Evolutionary conservation across 2,797 vertebrate species (phyloP), one percentile per base, ranked within the genome.

Genomic region (Bufotes viridis): DNA sequence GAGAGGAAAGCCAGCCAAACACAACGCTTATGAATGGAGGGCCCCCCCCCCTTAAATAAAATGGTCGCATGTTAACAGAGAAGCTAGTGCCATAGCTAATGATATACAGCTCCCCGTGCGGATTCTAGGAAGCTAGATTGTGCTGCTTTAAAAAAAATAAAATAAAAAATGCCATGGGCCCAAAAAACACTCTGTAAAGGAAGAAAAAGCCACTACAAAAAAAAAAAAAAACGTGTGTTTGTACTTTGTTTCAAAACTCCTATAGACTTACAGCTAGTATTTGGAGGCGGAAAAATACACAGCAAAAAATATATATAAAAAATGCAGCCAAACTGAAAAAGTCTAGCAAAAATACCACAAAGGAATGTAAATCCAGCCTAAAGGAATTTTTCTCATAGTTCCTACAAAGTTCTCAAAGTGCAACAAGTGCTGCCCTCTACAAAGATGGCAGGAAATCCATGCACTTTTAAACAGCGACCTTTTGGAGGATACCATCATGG

Each of bases 401-500:
- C 5, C 14, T 57, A 57, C 10, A 67, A 34, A 29, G 70, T 42
- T 42, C 2, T 22, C 18, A 11, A 12, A 22, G 14, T n/a, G 26
- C 55, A 24, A 75, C 82, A 84, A 61, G 53, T 58, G 11, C 34
- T 61, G 70, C 34, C 34, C 51, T 26, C 14, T 12, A 26, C 42
- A 60, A 74, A 61, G 20, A 49, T 72, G 24, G 51, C 53, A 60
- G 12, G 3, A 84, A 15, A 69, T 20, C 26, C 42, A 74, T 22
- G 69, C 3, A 84, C 26, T 49, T 34, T 61, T n/a, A 26, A 84
- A 58, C 49, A 34, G 3, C 51, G 18, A 58, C 72, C 55, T 63
- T 69, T 24, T 51, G 26, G 61, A 79, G 18, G 78, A 17, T 24
- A 34, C 6, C 90, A 90, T 93, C 92, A 91, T 91, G 91, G 92